phyloP scores from a whole-genome alignment of 2,113 vertebrate genomes.

The Dermatemys mawii region DNA sequence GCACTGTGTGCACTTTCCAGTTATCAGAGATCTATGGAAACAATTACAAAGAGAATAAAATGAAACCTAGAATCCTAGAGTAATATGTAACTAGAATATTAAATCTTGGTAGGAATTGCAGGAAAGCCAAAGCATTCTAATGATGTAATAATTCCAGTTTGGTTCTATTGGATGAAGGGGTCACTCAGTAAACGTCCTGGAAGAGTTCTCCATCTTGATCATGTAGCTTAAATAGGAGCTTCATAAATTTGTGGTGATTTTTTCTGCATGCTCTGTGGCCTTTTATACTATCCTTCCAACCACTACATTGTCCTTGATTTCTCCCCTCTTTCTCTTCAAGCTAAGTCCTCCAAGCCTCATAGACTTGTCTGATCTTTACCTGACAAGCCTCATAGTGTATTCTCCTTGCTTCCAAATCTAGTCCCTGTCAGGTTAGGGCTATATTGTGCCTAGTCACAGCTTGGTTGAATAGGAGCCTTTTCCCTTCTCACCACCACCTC shows the following conservation, averaged over 20 bases:
- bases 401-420: not conserved
- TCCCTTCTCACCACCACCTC: not conserved
- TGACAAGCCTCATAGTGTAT: not conserved
- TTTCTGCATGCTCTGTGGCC: not conserved
- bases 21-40: not conserved
- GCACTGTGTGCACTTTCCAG: fast-evolving
- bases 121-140: not conserved
- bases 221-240: not conserved
- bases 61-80: not conserved
- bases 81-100: not conserved
- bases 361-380: not conserved
- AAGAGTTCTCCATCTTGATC: not conserved
- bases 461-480: not conserved
- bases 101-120: not conserved
- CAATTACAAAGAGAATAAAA: not conserved
- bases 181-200: not conserved
- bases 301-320: not conserved
- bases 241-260: not conserved
- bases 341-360: not conserved
- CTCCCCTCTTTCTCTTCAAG: not conserved
- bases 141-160: not conserved
- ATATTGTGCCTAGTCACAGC: not conserved
- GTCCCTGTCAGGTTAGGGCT: not conserved
- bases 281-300: not conserved
- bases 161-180: not conserved